Evolutionary conservation across 2,113 vertebrate species (phyloP).

Genomic region (Callopanchax toddi): DNA sequence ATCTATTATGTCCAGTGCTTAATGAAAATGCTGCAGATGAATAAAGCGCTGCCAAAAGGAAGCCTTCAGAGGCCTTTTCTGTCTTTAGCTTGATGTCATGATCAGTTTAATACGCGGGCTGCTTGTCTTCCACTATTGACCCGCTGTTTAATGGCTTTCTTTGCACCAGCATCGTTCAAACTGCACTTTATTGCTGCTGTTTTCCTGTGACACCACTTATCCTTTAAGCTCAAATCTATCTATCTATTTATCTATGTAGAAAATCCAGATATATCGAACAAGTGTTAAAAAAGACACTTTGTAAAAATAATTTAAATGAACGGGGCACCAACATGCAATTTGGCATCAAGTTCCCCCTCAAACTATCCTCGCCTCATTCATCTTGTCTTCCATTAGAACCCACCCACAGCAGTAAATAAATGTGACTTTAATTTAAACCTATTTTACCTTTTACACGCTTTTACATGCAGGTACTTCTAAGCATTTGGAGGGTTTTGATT

Average conservation of each 20-base stretch:
- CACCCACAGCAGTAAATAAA: no score
- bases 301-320: no score
- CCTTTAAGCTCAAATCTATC: not conserved
- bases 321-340: no score
- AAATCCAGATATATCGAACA: no score
- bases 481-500: no score
- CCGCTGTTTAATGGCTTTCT: conserved; percentile 58
- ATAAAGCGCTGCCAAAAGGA: conserved; percentile 61
- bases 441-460: no score
- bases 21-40: conserved; percentile 66
- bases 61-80: conserved; percentile 54
- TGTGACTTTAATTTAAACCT: no score
- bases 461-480: no score
- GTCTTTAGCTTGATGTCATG: conserved; percentile 66
- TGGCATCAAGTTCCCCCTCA: no score
- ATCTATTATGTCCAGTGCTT: conserved; percentile 68
- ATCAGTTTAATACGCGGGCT: conserved; percentile 66
- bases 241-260: not conserved
- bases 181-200: conserved; percentile 53
- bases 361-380: no score
- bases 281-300: no score
- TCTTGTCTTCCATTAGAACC: no score
- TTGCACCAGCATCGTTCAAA: conserved; percentile 45
- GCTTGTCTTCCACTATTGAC: conserved; percentile 68
- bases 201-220: conserved; percentile 10